Percentiles rank a stretch among this genome's conserved stretches.
Evolutionary conservation across 1,140 invertebrate genomes (phyloP).

Genomic region (Brachionus plicatilis): DNA sequence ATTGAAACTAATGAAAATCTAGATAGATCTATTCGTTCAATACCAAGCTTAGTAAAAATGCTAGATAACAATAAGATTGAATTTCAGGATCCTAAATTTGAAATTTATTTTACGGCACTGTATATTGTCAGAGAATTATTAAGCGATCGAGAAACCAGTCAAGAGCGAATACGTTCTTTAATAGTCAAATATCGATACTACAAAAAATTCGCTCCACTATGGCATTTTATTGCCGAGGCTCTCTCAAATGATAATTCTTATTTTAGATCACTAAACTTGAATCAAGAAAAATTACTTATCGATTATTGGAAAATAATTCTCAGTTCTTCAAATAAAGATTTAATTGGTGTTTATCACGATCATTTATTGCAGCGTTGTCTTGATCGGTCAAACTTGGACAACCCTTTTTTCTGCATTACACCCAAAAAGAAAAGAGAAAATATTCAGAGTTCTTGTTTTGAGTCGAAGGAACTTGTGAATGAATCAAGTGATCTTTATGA

Average conservation of each 20-base stretch:
- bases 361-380: not conserved
- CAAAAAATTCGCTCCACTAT: not conserved
- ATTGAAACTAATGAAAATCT: not conserved
- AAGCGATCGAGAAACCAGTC: not conserved
- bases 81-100: not conserved
- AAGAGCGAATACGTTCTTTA: not conserved
- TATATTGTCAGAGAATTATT: not conserved
- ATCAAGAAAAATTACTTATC: not conserved
- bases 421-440: not conserved
- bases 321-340: not conserved
- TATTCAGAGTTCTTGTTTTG: not conserved
- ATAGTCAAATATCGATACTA: not conserved
- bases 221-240: not conserved
- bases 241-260: not conserved
- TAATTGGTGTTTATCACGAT: not conserved
- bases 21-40: not conserved
- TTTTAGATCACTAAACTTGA: not conserved
- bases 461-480: not conserved
- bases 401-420: not conserved
- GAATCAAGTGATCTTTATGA: not conserved
- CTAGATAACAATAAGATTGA: not conserved
- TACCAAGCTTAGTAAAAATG: not conserved
- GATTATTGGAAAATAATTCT: conserved; percentile 5
- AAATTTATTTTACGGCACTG: not conserved
- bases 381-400: not conserved